Conservation (phyloP, 2,113 vertebrate species). For the Paramormyrops kingsleyae region DNA sequence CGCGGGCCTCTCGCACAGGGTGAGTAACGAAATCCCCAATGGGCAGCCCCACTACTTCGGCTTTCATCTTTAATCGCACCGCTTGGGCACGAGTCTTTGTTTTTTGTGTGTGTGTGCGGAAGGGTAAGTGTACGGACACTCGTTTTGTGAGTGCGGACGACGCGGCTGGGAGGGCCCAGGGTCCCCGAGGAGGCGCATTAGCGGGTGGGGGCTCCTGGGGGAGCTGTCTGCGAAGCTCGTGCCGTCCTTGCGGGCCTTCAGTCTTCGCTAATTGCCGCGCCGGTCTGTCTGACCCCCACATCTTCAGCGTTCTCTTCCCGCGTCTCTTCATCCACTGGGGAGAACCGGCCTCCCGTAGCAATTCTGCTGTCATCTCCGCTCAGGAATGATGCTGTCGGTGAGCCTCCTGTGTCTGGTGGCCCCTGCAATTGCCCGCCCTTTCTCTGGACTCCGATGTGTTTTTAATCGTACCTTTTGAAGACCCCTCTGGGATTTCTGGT, state of each 20-base stretch:
- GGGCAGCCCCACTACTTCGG: constrained; percentile 22
- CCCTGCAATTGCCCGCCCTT: constrained; percentile 25
- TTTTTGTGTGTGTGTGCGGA: neutral
- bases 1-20: constrained; percentile 16
- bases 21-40: constrained; percentile 41
- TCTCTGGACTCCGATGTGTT: constrained; percentile 9
- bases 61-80: neutral
- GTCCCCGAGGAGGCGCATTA: neutral
- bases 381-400: neutral
- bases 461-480: constrained; percentile 30
- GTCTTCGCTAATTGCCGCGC: neutral
- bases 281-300: neutral
- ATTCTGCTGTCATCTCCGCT: neutral
- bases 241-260: neutral
- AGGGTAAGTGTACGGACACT: neutral
- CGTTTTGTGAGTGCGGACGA: neutral
- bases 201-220: neutral
- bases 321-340: neutral
- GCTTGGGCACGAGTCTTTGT: neutral
- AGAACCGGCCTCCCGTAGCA: neutral
- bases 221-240: neutral
- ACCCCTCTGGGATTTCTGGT: constrained; percentile 33
- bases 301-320: constrained; percentile 11
- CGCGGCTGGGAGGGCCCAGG: neutral
- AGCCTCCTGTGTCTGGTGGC: constrained; percentile 4